Base-by-base conservation (phyloP, 2,797 vertebrate genomes). In the Sebastes paucispinis region DNA sequence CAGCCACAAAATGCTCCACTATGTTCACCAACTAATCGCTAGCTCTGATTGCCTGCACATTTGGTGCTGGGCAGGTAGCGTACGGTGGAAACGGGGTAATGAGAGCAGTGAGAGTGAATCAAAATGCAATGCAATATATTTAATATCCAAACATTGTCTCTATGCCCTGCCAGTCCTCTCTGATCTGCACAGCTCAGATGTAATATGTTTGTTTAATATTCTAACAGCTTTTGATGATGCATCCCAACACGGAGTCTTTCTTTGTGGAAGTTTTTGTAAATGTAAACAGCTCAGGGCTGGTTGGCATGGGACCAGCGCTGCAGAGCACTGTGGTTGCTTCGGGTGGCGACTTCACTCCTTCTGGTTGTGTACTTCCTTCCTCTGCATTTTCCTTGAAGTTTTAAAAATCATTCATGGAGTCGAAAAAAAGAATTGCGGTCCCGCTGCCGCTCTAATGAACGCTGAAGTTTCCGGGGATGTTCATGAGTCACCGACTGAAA, bases 241-340 rank as follows among this genome's bases (percentile, higher is more conserved):
- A 50, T 43, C 69, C 29, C 14, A 13, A 71, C 59, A 62, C 2
- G 0, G 43, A 25, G n/a, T 59, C 25, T 62, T n/a, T 72, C 66
- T 85, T 58, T 71, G 58, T 67, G 10, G 36, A 85, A 27, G 43
- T 79, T 36, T 36, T 58, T 72, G 36, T 32, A 10, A 71, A 54
- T 77, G 76, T 50, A 88, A 90, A 84, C 59, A 84, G 82, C 87
- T 89, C 66, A 24, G 62, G 76, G 87, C 78, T 52, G 54, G 52
- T 82, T 90, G 76, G 81, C 86, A 24, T 22, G 9, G 58, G 73
- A 80, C 75, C 81, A 83, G 74, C 2, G 4, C 62, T 69, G 69
- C 75, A 67, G 68, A 82, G 64, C 34, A 32, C 6, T 14, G 24
- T 11, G 74, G 57, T 29, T 39, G 70, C 76, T 83, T 47, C 59